These are phyloP conservation scores for Tenualosa ilisha DNA, from an alignment of 2,797 vertebrate genomes.

Conservation along the genomic window DNA sequence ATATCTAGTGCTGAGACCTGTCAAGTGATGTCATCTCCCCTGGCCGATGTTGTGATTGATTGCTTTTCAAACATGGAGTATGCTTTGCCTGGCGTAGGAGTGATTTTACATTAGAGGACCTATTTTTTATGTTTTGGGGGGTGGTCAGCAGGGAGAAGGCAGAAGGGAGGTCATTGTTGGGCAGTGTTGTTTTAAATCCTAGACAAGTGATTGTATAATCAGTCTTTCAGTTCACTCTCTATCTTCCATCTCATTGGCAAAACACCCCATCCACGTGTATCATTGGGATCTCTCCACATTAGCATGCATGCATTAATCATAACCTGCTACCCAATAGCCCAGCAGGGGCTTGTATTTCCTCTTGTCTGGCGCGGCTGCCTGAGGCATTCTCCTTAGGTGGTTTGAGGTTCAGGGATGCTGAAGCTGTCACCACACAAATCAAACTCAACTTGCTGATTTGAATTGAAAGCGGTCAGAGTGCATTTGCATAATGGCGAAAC, in stretches of 20 bases:
- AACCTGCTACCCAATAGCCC: constrained; percentile 4
- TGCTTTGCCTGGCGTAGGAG: neutral
- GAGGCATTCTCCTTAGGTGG: neutral
- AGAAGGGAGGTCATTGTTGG: neutral
- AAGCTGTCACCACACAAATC: constrained; percentile 18
- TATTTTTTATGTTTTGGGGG: neutral
- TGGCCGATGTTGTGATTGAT: constrained; percentile 39
- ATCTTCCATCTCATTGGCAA: neutral
- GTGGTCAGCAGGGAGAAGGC: neutral
- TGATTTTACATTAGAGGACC: neutral
- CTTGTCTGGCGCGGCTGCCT: neutral
- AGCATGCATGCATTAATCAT: constrained; percentile 13
- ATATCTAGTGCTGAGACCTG: constrained; percentile 38
- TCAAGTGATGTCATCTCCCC: constrained; percentile 46
- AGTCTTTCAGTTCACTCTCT: neutral
- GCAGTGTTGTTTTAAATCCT: constrained; percentile 2
- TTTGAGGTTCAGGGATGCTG: neutral
- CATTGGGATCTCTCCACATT: neutral
- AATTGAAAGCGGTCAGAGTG: constrained; percentile 3
- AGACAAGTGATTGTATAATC: constrained; percentile 12
- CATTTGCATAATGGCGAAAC: neutral
- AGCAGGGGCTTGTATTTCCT: neutral
- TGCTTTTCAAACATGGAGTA: constrained; percentile 16
- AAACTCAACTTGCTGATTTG: neutral
- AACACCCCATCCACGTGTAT: constrained; percentile 10